Conservation (phyloP, 2,113 vertebrate genomes). For the Phylloscopus trochiloides region DNA sequence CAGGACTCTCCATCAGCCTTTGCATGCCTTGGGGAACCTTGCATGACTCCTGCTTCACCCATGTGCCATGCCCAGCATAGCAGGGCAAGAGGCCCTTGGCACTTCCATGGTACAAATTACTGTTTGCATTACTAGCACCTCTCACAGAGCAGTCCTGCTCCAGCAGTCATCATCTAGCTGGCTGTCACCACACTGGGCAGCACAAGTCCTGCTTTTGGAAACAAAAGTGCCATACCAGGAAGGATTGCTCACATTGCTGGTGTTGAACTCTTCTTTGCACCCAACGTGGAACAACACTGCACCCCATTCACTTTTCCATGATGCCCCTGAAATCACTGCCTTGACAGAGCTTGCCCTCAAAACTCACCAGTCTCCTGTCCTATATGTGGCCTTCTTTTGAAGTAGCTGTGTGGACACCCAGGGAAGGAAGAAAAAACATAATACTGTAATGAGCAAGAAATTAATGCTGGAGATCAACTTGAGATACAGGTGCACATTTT, state of each 20-base stretch:
- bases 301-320: rapidly evolving
- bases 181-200: not conserved
- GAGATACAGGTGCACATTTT: not conserved
- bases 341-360: not conserved
- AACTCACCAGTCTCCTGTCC: not conserved
- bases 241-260: not conserved
- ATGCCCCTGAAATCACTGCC: not conserved
- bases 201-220: not conserved
- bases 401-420: not conserved
- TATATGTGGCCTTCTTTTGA: not conserved
- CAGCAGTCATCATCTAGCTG: not conserved
- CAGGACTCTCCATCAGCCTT: not conserved
- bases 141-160: not conserved
- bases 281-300: not conserved
- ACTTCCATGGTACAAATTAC: not conserved
- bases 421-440: not conserved
- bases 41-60: not conserved
- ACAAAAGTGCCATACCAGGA: not conserved
- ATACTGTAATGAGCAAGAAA: not conserved
- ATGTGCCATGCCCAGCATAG: not conserved
- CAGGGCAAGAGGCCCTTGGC: not conserved
- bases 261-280: not conserved
- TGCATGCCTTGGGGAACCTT: not conserved
- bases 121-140: not conserved
- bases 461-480: not conserved